Base-by-base conservation (phyloP, 2,888 invertebrate species). In the Choreutis nemorana region DNA sequence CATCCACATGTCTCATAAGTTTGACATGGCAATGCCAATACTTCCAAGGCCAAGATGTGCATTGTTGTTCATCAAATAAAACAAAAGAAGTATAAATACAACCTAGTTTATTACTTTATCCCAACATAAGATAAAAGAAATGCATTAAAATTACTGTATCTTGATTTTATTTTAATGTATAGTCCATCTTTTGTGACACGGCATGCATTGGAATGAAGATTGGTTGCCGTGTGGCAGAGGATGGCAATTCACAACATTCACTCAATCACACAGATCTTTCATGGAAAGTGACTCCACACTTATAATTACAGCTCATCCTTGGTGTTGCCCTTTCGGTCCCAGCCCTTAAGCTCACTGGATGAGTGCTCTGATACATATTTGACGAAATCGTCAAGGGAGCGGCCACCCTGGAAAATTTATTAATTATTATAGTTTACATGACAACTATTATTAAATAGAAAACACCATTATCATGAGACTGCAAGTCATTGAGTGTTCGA, bases 311-410 rank as follows among this genome's bases (percentile, higher is more conserved):
- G 44, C 49, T 78, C 78, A n/a, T 77, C 70, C 56, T 71, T 78
- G 44, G 55, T 47, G 18, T 59, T 89, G 50, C 98, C 98, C 55
- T 86, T 89, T 41, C 95, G 86, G 75, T 91, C 92, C 66, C 82
- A 97, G 37, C 90, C 89, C 45, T 87, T 91, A 49, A 99, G 86
- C 57, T 93, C 94, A 40, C 86, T 82, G 29, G 94, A 91, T 8
- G 98, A 85, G 44, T 97, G 91, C 62, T 93, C 90, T 26, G 98
- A 88, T 46, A 99, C 89, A 77, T 93, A 99, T 58, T 94, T 93
- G 42, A 99, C 50, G 68, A 99, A 97, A 64, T 98, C 98, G 37
- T 96, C 89, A 4, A 94, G 72, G 45, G 94, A 91, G 34, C 99
- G 89, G 2, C 96, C 98, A 49, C 94, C 94, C 83, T 90, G 75